Conservation (phyloP, 2,113 vertebrate species). For the Megaleporinus macrocephalus region DNA sequence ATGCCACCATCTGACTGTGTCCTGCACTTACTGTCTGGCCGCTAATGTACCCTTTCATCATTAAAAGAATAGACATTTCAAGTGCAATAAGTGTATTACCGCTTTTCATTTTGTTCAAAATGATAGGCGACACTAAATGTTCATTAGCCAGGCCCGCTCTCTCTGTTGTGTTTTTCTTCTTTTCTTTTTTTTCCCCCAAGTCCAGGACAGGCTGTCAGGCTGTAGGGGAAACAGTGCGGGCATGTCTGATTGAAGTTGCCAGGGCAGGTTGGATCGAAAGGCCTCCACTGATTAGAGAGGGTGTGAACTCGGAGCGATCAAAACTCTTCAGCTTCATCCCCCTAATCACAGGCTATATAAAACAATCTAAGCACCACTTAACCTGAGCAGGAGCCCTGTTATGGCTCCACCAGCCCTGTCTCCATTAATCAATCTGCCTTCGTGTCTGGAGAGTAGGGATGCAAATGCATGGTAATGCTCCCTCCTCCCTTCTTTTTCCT, state of each 20-base stretch:
- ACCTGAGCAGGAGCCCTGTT: slow-evolving; percentile 76
- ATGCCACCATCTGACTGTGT: not conserved
- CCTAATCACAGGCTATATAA: slow-evolving; percentile 79
- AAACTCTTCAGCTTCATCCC: slow-evolving; percentile 71
- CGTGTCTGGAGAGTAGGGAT: slow-evolving; percentile 67
- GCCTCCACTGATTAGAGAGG: slow-evolving; percentile 70
- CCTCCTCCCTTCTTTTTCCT: slow-evolving; percentile 41
- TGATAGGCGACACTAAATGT: slow-evolving; percentile 41
- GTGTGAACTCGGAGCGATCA: slow-evolving; percentile 71
- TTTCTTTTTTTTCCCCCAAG: no score
- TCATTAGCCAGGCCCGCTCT: slow-evolving; percentile 14
- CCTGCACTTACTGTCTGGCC: not conserved
- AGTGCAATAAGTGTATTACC: slow-evolving; percentile 49
- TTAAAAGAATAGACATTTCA: slow-evolving; percentile 40
- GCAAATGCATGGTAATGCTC: slow-evolving; percentile 71
- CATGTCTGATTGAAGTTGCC: slow-evolving; percentile 76
- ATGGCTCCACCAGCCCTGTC: slow-evolving; percentile 80
- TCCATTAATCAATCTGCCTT: slow-evolving; percentile 81
- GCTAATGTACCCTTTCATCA: slow-evolving; percentile 20
- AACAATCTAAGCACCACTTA: slow-evolving; percentile 84
- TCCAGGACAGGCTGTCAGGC: slow-evolving; percentile 56
- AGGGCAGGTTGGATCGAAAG: slow-evolving; percentile 74
- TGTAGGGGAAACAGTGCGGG: slow-evolving; percentile 48
- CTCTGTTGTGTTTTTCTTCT: slow-evolving; percentile 36
- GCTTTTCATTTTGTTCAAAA: slow-evolving; percentile 33